Conservation (phyloP, 2,797 vertebrate species). For the Sarcophilus harrisii region DNA sequence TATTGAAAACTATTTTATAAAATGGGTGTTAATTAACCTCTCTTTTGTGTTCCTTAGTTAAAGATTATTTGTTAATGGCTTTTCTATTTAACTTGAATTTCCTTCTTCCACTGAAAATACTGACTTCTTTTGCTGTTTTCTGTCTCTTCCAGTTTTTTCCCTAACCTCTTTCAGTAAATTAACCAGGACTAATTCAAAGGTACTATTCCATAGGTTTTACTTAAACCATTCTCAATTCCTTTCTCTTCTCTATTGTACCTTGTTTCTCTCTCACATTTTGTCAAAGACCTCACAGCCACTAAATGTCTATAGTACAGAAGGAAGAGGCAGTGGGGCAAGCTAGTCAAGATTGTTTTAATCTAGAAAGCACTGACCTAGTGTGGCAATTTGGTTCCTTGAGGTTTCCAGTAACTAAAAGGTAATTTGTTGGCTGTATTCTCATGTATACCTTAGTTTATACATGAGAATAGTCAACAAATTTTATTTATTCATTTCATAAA, state of each 20-base stretch:
- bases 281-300: neutral
- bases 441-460: no score
- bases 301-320: neutral
- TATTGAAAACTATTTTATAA: neutral
- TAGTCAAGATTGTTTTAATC: neutral
- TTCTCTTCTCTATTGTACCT: neutral
- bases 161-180: neutral
- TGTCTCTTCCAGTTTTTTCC: neutral
- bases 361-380: neutral
- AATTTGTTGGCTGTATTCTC: no score
- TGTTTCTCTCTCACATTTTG: neutral
- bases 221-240: neutral
- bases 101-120: neutral
- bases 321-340: neutral
- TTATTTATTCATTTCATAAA: neutral
- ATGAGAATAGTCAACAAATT: neutral
- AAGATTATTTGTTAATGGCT: neutral
- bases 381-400: neutral
- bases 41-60: neutral
- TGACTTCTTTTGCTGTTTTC: neutral
- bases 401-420: neutral
- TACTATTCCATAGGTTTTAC: neutral
- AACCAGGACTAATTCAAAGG: neutral
- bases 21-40: neutral
- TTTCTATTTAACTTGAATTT: neutral